phyloP scores from a whole-genome alignment of 2,113 vertebrate genomes.

The Neolamprologus ventralis region DNA sequence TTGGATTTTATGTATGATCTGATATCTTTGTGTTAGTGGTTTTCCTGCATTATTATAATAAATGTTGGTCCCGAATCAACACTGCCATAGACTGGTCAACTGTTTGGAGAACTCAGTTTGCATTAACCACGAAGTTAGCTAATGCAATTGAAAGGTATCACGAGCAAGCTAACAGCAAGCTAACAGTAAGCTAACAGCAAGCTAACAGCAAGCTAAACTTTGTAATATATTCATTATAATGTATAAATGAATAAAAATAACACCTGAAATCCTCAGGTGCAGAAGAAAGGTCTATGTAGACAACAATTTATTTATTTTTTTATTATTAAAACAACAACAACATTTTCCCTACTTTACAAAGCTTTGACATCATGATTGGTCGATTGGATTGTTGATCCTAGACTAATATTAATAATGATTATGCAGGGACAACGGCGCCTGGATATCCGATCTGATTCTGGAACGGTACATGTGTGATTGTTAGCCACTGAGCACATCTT shows the following conservation, averaged over 20 bases:
- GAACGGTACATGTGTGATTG: neutral
- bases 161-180: neutral
- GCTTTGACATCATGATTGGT: neutral
- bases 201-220: neutral
- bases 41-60: neutral
- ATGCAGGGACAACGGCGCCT: fast-evolving
- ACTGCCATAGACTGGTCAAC: neutral
- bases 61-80: neutral
- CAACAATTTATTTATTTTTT: neutral
- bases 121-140: neutral
- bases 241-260: neutral
- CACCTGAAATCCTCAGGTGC: neutral
- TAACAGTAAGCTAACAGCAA: neutral
- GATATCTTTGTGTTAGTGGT: neutral
- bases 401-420: neutral
- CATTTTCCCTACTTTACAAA: neutral
- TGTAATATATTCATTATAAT: neutral
- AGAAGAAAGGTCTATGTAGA: neutral
- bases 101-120: neutral
- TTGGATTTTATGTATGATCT: neutral
- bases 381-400: neutral
- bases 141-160: neutral
- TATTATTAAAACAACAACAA: neutral
- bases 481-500: neutral
- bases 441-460: neutral